Conservation (phyloP, 2,797 vertebrate species). For the Pampus argenteus region DNA sequence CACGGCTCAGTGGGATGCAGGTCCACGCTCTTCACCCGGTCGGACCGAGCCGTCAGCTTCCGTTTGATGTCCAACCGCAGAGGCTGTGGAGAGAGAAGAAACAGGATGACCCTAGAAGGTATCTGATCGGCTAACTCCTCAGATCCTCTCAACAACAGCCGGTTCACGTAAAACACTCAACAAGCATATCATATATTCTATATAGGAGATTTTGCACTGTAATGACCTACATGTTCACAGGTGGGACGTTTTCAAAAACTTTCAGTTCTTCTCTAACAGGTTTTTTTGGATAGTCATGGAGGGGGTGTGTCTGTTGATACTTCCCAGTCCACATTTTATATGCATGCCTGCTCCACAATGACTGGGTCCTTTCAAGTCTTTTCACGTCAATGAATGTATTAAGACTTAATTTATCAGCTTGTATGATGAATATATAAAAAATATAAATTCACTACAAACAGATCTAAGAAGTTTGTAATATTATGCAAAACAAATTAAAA, state of each 20-base stretch:
- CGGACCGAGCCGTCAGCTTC: slow-evolving; percentile 93
- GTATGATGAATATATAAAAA: background rate
- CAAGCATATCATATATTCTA: background rate
- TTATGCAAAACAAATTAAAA: too few relatives aligned
- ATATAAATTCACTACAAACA: background rate
- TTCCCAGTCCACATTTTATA: slow-evolving; percentile 60
- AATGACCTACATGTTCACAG: too few relatives aligned
- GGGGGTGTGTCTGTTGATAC: slow-evolving; percentile 65
- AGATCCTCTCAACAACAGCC: background rate
- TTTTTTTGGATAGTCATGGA: background rate
- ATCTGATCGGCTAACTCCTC: background rate
- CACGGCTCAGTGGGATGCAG: slow-evolving; percentile 95
- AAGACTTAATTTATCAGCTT: background rate
- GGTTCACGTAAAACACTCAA: background rate
- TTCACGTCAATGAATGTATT: background rate
- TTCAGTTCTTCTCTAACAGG: background rate
- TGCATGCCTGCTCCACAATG: slow-evolving; percentile 56
- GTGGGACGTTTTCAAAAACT: background rate
- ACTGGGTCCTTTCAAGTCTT: slow-evolving; percentile 17
- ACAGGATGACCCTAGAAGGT: background rate
- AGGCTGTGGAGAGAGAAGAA: slow-evolving; percentile 77
- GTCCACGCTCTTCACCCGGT: slow-evolving; percentile 95
- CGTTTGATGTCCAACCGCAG: slow-evolving; percentile 95
- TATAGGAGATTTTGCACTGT: background rate
- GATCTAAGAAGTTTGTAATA: background rate